A percentile compares a stretch with the other conserved stretches of the same genome.
Conservation (phyloP, 2,113 vertebrate genomes). For the Eubucco bourcierii region DNA sequence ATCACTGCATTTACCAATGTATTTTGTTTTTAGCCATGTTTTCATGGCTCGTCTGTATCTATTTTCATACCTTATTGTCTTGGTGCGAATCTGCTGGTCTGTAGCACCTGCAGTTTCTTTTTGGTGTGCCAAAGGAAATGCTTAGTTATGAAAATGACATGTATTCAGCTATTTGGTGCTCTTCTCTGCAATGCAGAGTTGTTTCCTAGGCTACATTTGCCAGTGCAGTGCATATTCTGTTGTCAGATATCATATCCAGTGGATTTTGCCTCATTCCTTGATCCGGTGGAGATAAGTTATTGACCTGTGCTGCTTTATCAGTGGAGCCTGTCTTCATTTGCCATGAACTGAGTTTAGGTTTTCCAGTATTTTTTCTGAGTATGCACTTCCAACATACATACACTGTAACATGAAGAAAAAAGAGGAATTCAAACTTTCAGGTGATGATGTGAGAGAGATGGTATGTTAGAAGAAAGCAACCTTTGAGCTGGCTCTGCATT, state of each 20-base stretch:
- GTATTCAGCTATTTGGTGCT: slow-evolving; percentile 30
- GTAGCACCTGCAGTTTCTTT: neutral
- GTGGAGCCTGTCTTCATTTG: neutral
- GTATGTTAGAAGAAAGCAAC: neutral
- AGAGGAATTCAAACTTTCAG: neutral
- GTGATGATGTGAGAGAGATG: neutral
- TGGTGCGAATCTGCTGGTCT: neutral
- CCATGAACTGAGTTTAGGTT: neutral
- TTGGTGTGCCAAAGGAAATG: slow-evolving; percentile 3
- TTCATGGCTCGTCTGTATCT: neutral
- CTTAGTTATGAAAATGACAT: slow-evolving; percentile 30
- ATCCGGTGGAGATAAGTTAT: neutral
- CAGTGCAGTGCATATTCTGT: neutral
- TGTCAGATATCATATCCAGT: neutral
- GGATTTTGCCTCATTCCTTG: neutral
- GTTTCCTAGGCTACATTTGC: slow-evolving; percentile 57
- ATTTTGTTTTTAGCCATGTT: neutral
- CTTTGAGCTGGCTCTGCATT: neutral
- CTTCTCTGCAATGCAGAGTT: slow-evolving; percentile 50
- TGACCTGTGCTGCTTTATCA: neutral
- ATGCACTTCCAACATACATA: neutral
- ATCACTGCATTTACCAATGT: fast-evolving
- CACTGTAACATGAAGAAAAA: neutral
- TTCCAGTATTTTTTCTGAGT: neutral
- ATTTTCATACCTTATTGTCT: neutral